Evolutionary conservation across 92 coral and sea anemone species (phyloP).

Genomic region (Actinostola sp.): DNA sequence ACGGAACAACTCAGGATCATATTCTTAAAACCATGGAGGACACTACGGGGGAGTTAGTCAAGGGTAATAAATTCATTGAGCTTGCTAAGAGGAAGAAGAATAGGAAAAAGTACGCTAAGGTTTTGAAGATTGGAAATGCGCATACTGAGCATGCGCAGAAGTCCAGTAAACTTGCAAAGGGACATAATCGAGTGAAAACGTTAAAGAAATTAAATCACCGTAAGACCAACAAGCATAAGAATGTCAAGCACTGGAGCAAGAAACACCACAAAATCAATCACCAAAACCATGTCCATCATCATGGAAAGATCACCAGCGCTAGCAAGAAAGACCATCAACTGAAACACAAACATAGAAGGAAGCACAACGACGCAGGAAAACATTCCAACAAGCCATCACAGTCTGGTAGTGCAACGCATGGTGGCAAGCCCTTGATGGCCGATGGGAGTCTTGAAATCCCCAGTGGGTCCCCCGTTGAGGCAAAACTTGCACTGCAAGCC

Average conservation of each 20-base stretch:
- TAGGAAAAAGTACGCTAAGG: slow-evolving; percentile 2
- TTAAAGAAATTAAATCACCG: background rate
- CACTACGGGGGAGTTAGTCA: slow-evolving; percentile 64
- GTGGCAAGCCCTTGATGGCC: background rate
- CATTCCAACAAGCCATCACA: background rate
- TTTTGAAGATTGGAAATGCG: background rate
- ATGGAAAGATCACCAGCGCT: background rate
- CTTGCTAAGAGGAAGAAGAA: slow-evolving; percentile 33
- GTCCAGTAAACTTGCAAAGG: background rate
- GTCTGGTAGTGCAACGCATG: background rate
- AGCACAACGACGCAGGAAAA: slow-evolving; percentile 2
- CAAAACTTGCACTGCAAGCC: slow-evolving; percentile 60
- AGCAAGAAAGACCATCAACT: background rate
- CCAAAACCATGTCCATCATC: background rate
- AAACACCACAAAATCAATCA: slow-evolving; percentile 1
- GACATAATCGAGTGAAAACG: background rate
- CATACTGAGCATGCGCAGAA: slow-evolving; percentile 24
- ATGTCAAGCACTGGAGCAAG: background rate
- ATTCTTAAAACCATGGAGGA: slow-evolving; percentile 73
- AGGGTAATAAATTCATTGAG: slow-evolving; percentile 53
- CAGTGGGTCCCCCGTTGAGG: slow-evolving; percentile 41
- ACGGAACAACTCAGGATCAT: slow-evolving; percentile 33
- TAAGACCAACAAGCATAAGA: background rate
- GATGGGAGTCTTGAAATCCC: slow-evolving; percentile 44
- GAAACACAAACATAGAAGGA: background rate